Conservation (phyloP, 2,113 vertebrate genomes). For the Petrocephalus microphthalmus region DNA sequence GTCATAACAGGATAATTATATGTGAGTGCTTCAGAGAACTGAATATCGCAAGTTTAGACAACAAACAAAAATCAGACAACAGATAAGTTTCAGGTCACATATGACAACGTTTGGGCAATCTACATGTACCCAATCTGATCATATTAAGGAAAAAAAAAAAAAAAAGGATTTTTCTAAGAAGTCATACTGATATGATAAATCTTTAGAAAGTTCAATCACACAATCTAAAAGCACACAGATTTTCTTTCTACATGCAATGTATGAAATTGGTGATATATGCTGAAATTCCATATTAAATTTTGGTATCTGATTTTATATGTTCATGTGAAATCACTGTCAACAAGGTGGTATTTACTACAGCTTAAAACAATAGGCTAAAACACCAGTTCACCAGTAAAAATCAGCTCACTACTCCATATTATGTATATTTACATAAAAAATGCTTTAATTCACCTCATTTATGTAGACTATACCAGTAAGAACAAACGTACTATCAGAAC, state of each 20-base stretch:
- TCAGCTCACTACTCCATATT: neutral
- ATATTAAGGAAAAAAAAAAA: neutral
- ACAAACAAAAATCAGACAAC: neutral
- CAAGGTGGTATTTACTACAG: neutral
- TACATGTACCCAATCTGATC: neutral
- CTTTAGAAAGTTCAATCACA: neutral
- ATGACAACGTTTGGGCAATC: neutral
- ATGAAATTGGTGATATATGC: neutral
- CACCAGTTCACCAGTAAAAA: neutral
- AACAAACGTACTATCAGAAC: neutral
- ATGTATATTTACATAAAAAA: neutral
- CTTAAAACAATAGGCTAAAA: neutral
- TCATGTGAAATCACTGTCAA: neutral
- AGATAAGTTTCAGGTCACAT: neutral
- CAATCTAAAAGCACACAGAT: neutral
- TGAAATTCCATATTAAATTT: neutral
- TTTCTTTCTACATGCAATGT: neutral
- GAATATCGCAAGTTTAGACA: neutral
- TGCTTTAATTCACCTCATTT: neutral
- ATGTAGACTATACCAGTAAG: neutral
- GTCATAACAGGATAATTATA: neutral
- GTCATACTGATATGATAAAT: neutral
- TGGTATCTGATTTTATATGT: neutral
- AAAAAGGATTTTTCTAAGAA: neutral
- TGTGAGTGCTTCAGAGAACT: neutral